These are phyloP conservation scores for Tricholaema leucomelas DNA, from an alignment of 2,113 vertebrate species.

Conservation along the genomic window DNA sequence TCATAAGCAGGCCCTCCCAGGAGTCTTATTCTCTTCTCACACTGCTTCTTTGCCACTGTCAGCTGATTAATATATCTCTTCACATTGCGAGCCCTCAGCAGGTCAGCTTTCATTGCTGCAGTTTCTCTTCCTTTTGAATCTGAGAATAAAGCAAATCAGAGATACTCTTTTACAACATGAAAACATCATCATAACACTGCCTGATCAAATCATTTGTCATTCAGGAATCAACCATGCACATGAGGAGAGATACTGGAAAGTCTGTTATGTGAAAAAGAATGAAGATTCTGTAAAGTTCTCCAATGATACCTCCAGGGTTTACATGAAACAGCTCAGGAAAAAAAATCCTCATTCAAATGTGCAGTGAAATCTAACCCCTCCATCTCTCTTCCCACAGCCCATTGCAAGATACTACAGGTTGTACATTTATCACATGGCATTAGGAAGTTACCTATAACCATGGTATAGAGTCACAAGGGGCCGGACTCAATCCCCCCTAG, in stretches of 20 bases:
- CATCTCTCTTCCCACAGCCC: background rate
- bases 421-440: background rate
- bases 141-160: conserved; percentile 48
- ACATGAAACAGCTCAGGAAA: background rate
- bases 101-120: conserved; percentile 95
- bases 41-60: conserved; percentile 98
- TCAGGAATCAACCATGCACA: background rate
- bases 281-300: background rate
- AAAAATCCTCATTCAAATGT: background rate
- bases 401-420: background rate
- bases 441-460: background rate
- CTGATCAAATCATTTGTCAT: background rate
- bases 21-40: conserved; percentile 92
- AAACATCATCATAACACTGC: background rate
- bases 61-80: conserved; percentile 99
- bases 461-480: background rate
- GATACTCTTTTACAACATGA: background rate
- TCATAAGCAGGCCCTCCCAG: conserved; percentile 93
- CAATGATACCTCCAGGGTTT: background rate
- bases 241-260: background rate
- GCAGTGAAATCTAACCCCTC: background rate
- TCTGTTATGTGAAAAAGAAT: background rate
- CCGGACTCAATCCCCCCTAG: background rate
- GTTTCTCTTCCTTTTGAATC: conserved; percentile 92
- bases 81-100: conserved; percentile 94